Evolutionary conservation across 2,113 vertebrate genomes (phyloP).

Genomic region (Dunckerocampus dactyliophorus): DNA sequence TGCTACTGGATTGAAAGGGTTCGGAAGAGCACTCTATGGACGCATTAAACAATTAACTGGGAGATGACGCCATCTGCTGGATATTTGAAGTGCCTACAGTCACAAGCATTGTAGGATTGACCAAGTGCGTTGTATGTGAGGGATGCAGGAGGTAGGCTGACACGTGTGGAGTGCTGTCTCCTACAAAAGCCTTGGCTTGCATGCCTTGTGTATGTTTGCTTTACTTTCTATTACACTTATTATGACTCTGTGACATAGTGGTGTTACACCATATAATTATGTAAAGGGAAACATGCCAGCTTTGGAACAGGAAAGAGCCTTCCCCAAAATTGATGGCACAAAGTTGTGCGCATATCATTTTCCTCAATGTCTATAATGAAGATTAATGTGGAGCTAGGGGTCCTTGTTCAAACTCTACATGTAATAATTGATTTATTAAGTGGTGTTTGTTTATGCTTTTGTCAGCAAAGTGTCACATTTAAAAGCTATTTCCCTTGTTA

Average conservation of each 20-base stretch:
- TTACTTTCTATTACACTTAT: background rate
- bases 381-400: too few species aligned
- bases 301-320: background rate
- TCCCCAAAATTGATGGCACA: too few species aligned
- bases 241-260: background rate
- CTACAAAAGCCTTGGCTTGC: background rate
- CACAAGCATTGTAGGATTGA: background rate
- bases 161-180: slow-evolving; percentile 16
- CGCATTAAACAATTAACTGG: slow-evolving; percentile 24
- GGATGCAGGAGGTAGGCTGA: slow-evolving; percentile 22
- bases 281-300: background rate
- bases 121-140: slow-evolving; percentile 19
- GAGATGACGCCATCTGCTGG: slow-evolving; percentile 61
- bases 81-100: slow-evolving; percentile 3
- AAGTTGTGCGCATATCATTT: too few species aligned
- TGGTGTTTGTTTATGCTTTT: background rate
- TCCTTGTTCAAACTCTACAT: too few species aligned
- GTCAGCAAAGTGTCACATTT: background rate
- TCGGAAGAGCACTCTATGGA: slow-evolving; percentile 16
- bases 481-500: background rate
- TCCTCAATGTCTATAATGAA: too few species aligned
- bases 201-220: background rate
- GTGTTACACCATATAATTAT: background rate
- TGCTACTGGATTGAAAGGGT: slow-evolving; percentile 30
- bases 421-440: too few species aligned